Percentiles rank a stretch among this genome's conserved stretches.
Conservation (phyloP, 2,888 invertebrate species). For the Epinotia nisella region DNA sequence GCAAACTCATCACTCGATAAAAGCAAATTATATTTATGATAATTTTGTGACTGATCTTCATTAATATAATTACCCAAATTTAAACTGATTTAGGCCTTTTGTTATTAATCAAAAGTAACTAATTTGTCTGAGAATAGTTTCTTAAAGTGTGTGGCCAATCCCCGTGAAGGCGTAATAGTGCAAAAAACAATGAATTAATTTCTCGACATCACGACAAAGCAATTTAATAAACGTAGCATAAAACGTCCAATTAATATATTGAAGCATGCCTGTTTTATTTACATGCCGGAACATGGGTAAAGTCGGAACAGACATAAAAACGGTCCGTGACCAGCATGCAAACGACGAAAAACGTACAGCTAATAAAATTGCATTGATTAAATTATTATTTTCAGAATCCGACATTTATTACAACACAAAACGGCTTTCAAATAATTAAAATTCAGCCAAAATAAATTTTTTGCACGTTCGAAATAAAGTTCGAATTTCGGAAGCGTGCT, state of each 20-base stretch:
- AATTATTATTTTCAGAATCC: conserved; percentile 25
- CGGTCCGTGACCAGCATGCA: conserved; percentile 28
- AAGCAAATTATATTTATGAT: too few species aligned
- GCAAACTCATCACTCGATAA: too few species aligned
- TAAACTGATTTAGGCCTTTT: too few species aligned
- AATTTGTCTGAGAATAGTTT: too few species aligned
- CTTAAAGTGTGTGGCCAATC: not conserved
- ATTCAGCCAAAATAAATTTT: conserved; percentile 9
- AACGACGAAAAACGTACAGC: conserved; percentile 17
- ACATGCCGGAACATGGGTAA: conserved; percentile 28
- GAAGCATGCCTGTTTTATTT: conserved; percentile 25
- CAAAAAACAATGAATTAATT: too few species aligned
- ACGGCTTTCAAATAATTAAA: not conserved
- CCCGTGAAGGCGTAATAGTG: too few species aligned
- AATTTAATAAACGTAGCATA: not conserved
- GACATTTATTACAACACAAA: conserved; percentile 21
- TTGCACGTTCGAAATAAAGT: conserved; percentile 22
- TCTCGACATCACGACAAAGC: too few species aligned
- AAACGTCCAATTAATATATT: not conserved
- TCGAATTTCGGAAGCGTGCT: conserved; percentile 13
- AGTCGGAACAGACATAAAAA: conserved; percentile 13
- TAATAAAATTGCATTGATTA: conserved; percentile 27
- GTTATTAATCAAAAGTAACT: too few species aligned
- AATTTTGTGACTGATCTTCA: too few species aligned
- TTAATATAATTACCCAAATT: too few species aligned